Percentiles rank a stretch among this genome's conserved stretches.
phyloP scores from a whole-genome alignment of 2,113 vertebrate species.

The Elachura formosa region DNA sequence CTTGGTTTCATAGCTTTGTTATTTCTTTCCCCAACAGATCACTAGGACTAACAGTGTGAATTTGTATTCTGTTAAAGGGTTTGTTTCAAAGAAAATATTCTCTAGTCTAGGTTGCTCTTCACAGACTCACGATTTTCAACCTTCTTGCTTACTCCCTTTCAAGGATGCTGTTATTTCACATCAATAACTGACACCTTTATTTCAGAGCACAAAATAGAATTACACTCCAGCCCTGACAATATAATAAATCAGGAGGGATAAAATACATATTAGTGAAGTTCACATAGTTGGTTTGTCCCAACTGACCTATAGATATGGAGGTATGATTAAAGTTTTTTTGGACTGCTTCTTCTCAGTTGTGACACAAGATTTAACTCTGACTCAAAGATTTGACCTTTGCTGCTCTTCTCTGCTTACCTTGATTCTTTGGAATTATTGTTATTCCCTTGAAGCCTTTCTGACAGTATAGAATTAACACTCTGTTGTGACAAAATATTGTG shows the following conservation, averaged over 20 bases:
- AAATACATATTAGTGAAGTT: conserved; percentile 53
- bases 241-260: conserved; percentile 54
- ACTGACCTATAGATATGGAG: conserved; percentile 65
- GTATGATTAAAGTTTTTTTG: conserved; percentile 63
- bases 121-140: conserved; percentile 37
- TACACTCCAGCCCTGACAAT: conserved; percentile 51
- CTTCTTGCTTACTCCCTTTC: conserved; percentile 41
- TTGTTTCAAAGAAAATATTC: conserved; percentile 20
- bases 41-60: conserved; percentile 5
- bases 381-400: conserved; percentile 65
- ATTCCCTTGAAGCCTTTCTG: conserved; percentile 70
- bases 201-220: conserved; percentile 66
- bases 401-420: conserved; percentile 41
- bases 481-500: conserved; percentile 76
- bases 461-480: conserved; percentile 74
- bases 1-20: neutral
- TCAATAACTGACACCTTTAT: conserved; percentile 65
- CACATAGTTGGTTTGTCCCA: conserved; percentile 44
- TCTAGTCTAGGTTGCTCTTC: conserved; percentile 36
- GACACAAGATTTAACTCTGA: conserved; percentile 56
- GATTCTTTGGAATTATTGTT: conserved; percentile 75
- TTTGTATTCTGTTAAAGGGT: conserved; percentile 30
- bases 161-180: conserved; percentile 51
- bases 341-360: conserved; percentile 50
- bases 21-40: conserved; percentile 12